phyloP scores from a whole-genome alignment of 2,113 vertebrate species.

The Willisornis vidua region DNA sequence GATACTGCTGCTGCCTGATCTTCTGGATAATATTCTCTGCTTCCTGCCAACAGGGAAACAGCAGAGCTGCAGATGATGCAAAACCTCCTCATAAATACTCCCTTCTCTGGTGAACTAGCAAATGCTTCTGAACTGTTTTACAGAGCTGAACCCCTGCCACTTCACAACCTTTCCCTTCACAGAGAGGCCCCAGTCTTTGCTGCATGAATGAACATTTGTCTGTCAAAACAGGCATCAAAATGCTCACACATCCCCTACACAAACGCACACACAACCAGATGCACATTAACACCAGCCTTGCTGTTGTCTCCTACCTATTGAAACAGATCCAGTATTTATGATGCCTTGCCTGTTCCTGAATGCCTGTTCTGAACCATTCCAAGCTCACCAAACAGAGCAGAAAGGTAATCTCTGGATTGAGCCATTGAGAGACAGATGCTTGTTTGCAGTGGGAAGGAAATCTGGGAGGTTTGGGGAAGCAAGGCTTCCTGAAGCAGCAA shows the following conservation, averaged over 20 bases:
- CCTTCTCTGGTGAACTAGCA: not conserved
- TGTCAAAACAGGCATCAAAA: not conserved
- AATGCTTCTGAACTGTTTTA: not conserved
- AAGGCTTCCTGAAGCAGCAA: not conserved
- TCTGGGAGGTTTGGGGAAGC: not conserved
- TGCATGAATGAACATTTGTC: not conserved
- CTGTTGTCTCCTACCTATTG: not conserved
- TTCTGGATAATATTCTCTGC: constrained; percentile 93
- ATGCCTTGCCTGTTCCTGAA: not conserved
- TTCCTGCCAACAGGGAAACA: constrained; percentile 81
- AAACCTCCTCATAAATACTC: constrained; percentile 5
- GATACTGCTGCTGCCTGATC: constrained; percentile 94
- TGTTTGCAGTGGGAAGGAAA: not conserved
- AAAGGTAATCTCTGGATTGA: not conserved
- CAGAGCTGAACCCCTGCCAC: not conserved
- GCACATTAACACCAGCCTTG: not conserved
- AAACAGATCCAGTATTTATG: not conserved
- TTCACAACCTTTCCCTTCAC: not conserved
- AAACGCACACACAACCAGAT: not conserved
- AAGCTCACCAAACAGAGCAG: not conserved
- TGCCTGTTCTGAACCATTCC: not conserved
- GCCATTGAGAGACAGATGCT: not conserved
- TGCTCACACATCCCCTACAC: not conserved
- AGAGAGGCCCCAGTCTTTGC: not conserved
- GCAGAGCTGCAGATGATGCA: constrained; percentile 51